Evolutionary conservation across 2,113 vertebrate species (phyloP).

Genomic region (Podilymbus podiceps): DNA sequence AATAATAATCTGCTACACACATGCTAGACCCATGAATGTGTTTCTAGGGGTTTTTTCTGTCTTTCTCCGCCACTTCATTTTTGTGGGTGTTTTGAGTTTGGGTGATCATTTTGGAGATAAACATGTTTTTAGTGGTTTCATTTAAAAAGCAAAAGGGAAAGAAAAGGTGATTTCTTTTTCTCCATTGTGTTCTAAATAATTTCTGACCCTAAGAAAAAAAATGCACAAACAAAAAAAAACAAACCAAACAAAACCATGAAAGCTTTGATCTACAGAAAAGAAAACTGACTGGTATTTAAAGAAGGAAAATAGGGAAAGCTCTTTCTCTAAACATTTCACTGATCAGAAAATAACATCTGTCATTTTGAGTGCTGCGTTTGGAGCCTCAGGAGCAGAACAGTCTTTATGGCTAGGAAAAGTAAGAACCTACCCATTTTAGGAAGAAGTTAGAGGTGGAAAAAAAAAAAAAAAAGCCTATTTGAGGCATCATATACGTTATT

Average conservation of each 20-base stretch:
- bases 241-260: neutral
- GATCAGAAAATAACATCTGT: conserved; percentile 29
- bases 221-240: neutral
- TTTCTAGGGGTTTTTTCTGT: neutral
- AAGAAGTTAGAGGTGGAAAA: neutral
- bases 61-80: neutral
- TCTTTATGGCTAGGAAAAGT: neutral
- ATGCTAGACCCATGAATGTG: neutral
- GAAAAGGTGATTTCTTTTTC: neutral
- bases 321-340: neutral
- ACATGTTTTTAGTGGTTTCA: neutral
- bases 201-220: conserved; percentile 42
- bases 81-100: neutral
- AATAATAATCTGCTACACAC: neutral
- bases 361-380: neutral
- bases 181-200: neutral
- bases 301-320: conserved; percentile 2
- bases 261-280: conserved; percentile 19
- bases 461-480: neutral
- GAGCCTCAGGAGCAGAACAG: neutral
- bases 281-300: conserved; percentile 26
- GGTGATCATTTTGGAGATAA: neutral
- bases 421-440: neutral
- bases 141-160: neutral
- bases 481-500: neutral